These are phyloP conservation scores for Salpingus planirostris DNA, from an alignment of 2,888 invertebrate genomes.

Conservation along the genomic window DNA sequence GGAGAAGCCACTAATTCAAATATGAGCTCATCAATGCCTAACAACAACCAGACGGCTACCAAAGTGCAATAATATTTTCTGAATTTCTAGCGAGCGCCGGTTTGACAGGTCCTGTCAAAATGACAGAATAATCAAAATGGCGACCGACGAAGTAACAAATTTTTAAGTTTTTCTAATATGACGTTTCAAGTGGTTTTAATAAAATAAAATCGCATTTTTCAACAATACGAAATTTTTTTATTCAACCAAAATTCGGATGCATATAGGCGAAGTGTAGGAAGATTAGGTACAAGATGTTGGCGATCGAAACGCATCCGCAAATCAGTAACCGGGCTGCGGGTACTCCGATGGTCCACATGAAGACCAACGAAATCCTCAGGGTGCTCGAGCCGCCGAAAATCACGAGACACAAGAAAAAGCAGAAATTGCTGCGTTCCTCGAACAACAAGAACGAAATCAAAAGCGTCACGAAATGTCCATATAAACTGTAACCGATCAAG, in stretches of 20 bases:
- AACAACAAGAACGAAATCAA: slow-evolving; percentile 38
- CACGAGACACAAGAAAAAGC: slow-evolving; percentile 42
- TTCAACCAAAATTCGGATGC: slow-evolving; percentile 39
- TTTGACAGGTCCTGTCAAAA: no score
- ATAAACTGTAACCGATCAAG: slow-evolving; percentile 43
- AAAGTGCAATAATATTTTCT: slow-evolving; percentile 26
- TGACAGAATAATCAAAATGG: no score
- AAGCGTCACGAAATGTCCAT: slow-evolving; percentile 43
- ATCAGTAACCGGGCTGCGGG: slow-evolving; percentile 44
- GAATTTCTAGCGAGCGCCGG: no score
- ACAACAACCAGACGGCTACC: slow-evolving; percentile 37
- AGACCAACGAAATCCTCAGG: slow-evolving; percentile 40
- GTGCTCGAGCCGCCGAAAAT: slow-evolving; percentile 44
- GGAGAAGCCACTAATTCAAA: slow-evolving; percentile 37
- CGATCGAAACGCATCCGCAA: slow-evolving; percentile 40
- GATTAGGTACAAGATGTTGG: slow-evolving; percentile 44
- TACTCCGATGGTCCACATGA: slow-evolving; percentile 40
- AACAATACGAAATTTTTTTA: background rate
- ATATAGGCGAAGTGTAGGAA: slow-evolving; percentile 46
- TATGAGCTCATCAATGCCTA: no score
- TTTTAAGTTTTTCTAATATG: background rate
- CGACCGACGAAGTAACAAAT: no score
- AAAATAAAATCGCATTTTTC: background rate
- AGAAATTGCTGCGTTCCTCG: slow-evolving; percentile 38
- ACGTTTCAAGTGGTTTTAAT: background rate